phyloP scores from a whole-genome alignment of 2,113 vertebrate species.

The Leptosomus discolor region DNA sequence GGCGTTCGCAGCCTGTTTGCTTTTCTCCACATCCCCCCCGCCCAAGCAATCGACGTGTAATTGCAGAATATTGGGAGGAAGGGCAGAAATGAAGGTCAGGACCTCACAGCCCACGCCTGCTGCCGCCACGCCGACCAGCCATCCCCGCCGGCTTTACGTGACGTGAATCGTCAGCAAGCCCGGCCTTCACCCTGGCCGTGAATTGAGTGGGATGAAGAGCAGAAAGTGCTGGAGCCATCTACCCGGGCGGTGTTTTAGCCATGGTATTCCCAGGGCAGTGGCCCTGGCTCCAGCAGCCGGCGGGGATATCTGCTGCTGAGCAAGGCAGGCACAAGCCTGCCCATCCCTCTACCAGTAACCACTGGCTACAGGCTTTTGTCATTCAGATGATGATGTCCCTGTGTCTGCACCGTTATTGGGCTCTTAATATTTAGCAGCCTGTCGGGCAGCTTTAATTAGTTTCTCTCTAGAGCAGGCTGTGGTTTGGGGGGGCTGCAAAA shows the following conservation, averaged over 20 bases:
- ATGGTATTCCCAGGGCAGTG: neutral
- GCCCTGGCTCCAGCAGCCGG: neutral
- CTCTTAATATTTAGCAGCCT: conserved; percentile 41
- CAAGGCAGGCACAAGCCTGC: neutral
- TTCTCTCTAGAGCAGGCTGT: conserved; percentile 4
- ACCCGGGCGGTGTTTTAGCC: neutral
- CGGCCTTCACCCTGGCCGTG: neutral
- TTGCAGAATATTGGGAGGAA: conserved; percentile 13
- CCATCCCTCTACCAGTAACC: neutral
- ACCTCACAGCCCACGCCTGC: neutral
- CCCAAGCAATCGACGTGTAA: neutral
- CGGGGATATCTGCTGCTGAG: neutral
- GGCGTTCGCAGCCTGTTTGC: neutral
- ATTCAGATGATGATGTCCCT: neutral
- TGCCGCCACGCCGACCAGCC: neutral
- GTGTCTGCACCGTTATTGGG: neutral
- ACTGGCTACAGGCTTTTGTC: neutral
- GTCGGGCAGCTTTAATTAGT: conserved; percentile 29
- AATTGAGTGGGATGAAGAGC: neutral
- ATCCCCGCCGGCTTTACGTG: neutral
- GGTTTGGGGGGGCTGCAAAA: neutral
- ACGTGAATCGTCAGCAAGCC: neutral
- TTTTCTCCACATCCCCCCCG: neutral
- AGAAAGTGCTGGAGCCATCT: accelerated
- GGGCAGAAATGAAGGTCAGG: conserved; percentile 37